Evolutionary conservation across 2,888 invertebrate genomes (phyloP).

Genomic region (Drosophila bunnanda): DNA sequence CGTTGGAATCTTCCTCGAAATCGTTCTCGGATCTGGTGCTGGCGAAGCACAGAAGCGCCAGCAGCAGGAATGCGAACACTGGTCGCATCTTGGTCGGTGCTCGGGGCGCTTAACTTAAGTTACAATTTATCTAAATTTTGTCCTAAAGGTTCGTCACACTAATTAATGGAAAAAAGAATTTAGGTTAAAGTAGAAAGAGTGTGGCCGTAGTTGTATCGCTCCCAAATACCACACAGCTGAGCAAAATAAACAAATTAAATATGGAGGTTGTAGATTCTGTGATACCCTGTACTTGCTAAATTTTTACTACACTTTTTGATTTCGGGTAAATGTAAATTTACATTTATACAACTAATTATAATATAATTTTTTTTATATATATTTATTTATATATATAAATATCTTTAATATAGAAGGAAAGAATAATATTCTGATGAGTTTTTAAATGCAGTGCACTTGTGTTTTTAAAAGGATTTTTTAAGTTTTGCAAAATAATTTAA

Average conservation of each 20-base stretch:
- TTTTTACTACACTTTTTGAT: background rate
- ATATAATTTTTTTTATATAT: no score
- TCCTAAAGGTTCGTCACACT: conserved; percentile 61
- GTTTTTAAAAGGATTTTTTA: no score
- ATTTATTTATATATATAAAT: no score
- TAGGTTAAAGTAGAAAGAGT: conserved; percentile 43
- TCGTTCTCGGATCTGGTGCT: conserved; percentile 49
- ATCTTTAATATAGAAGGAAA: no score
- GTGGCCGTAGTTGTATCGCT: background rate
- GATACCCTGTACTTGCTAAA: background rate
- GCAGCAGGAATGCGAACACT: conserved; percentile 65
- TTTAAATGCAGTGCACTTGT: no score
- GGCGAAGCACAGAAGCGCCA: conserved; percentile 64
- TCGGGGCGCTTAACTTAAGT: conserved; percentile 45
- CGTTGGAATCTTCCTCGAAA: conserved; percentile 88
- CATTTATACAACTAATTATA: no score
- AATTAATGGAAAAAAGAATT: conserved; percentile 50
- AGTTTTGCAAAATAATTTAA: no score
- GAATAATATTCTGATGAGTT: no score
- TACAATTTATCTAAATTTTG: conserved; percentile 58
- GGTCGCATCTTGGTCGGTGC: conserved; percentile 63
- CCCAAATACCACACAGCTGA: background rate
- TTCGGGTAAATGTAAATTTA: no score
- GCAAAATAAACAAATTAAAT: background rate
- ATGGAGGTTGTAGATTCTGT: rapidly evolving